Base-by-base conservation (phyloP, 2,888 invertebrate species). In the Opisthograptis luteolata region DNA sequence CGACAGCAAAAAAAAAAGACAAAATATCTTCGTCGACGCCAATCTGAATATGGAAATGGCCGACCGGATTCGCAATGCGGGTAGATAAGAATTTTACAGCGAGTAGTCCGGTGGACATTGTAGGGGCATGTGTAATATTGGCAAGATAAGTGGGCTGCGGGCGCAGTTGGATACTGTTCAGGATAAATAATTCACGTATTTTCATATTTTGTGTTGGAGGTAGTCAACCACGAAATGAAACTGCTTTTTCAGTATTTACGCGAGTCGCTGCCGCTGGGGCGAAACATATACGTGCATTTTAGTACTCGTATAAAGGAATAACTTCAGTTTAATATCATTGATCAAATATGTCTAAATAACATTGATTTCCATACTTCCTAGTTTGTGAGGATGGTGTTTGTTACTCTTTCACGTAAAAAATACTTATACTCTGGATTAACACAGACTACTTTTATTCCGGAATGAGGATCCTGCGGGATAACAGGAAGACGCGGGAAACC, bases 11-110 rank as follows among this genome's bases (percentile, higher is more conserved):
- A 70, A 73, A 71, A 70, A 63, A 68, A 62, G 50, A 61, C 59
- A 49, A 64, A 69, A 70, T 68, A 65, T 64, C 64, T 52, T 36
- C 30, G 48, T 43, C 46, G 74, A 75, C 70, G 73, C 71, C 81
- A 83, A 83, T 84, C 81, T 81, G 81, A 81, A 86, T 83, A 84
- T 85, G 86, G 81, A 79, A 87, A 86, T 81, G 79, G 77, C 64
- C 69, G 66, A 69, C 78, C 80, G 79, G 78, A 81, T 81, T 83
- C 84, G 76, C 78, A 84, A 80, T 84, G 81, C 82, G 79, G 83
- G 76, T 62, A 80, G 88, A 87, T 87, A 87, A 86, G 84, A 77
- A 74, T 80, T 84, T 85, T 84, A 84, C 81, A 73, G 81, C 71
- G 62, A 62, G 62, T 57, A 24, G 48, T 34, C 70, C 66, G 67